Evolutionary conservation across 2,888 invertebrate genomes (phyloP).

Genomic region (Chymomyza caudatula): DNA sequence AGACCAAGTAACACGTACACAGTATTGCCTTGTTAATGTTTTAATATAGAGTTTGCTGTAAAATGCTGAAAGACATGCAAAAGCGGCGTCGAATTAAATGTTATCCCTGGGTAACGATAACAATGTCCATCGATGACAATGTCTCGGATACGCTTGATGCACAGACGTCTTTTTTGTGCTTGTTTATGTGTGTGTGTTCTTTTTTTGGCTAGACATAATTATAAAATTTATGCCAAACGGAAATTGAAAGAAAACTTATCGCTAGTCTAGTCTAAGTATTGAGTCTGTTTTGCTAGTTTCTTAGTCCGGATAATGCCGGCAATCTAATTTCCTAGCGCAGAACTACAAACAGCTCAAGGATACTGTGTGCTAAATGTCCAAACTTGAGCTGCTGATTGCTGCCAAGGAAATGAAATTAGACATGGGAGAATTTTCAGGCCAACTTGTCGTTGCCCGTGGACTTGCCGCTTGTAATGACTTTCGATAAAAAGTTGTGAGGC

Average conservation of each 20-base stretch:
- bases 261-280: slow-evolving; percentile 10
- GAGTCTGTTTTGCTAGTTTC: neutral
- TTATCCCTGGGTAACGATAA: neutral
- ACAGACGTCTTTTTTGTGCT: neutral
- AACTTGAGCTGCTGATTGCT: slow-evolving; percentile 27
- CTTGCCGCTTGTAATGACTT: slow-evolving; percentile 37
- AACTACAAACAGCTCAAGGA: slow-evolving; percentile 5
- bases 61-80: too few relatives aligned
- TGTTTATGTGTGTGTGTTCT: neutral
- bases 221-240: slow-evolving; percentile 10
- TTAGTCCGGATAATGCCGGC: slow-evolving; percentile 55
- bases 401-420: slow-evolving; percentile 58
- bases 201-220: slow-evolving; percentile 5
- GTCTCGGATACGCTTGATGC: neutral
- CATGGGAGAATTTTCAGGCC: neutral
- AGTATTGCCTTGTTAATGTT: too few relatives aligned
- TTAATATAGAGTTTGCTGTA: too few relatives aligned
- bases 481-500: slow-evolving; percentile 44
- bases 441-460: neutral
- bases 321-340: slow-evolving; percentile 57
- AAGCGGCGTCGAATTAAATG: neutral
- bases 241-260: slow-evolving; percentile 26
- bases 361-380: neutral
- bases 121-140: neutral
- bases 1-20: too few relatives aligned